A percentile compares a stretch with the other conserved stretches of the same genome.
These are phyloP conservation scores for Nomada fucata DNA, from an alignment of 2,888 invertebrate species.

Conservation along the genomic window DNA sequence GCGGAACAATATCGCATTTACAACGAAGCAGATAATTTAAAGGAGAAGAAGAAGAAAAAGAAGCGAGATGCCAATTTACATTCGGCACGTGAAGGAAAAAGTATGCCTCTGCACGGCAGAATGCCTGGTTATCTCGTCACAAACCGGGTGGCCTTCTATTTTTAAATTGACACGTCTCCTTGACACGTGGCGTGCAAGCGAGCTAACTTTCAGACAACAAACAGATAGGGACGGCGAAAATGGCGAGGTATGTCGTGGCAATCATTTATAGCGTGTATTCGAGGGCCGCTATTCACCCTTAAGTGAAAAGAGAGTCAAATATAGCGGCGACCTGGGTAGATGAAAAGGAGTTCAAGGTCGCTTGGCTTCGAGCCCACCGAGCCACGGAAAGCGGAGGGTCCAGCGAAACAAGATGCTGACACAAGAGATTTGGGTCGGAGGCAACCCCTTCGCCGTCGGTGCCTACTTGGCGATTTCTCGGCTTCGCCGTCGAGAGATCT, in stretches of 20 bases:
- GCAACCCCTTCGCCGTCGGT: conserved; percentile 48
- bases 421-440: conserved; percentile 70
- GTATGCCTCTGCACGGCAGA: background rate
- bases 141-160: conserved; percentile 19
- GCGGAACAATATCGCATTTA: conserved; percentile 10
- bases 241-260: conserved; percentile 16
- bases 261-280: conserved; percentile 45
- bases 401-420: conserved; percentile 70
- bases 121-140: conserved; percentile 5
- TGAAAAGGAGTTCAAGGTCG: conserved; percentile 76
- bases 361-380: conserved; percentile 69
- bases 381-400: conserved; percentile 27
- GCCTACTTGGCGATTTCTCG: conserved; percentile 50
- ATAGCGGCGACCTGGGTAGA: conserved; percentile 60
- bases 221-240: conserved; percentile 6
- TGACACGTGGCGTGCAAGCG: conserved; percentile 41
- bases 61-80: background rate
- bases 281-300: conserved; percentile 67
- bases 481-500: conserved; percentile 23
- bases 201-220: conserved; percentile 18
- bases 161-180: conserved; percentile 62
- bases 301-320: conserved; percentile 70
- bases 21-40: background rate
- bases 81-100: background rate
- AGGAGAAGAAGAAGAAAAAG: background rate